Percentiles rank a stretch among this genome's conserved stretches.
These are phyloP conservation scores for Ornithorhynchus anatinus DNA, from an alignment of 2,113 vertebrate genomes.

Conservation along the genomic window DNA sequence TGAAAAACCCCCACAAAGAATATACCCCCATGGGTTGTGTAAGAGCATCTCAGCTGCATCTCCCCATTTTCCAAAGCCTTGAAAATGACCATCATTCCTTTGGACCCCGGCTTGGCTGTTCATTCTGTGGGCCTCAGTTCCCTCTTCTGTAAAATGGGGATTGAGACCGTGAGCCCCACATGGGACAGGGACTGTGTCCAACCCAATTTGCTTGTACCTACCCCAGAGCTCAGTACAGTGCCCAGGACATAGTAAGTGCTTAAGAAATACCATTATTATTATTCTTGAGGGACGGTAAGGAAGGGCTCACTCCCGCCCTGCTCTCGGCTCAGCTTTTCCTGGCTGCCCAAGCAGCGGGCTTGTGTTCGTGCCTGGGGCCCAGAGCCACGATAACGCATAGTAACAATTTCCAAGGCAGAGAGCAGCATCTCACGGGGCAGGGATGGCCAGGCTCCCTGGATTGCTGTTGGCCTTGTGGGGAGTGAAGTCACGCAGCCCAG, in stretches of 20 bases:
- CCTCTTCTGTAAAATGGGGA: too few species aligned
- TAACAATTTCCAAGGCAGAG: conserved; percentile 40
- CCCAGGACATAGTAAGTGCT: too few species aligned
- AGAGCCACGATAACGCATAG: conserved; percentile 37
- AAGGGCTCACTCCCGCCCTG: not conserved
- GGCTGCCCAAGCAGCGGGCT: conserved; percentile 4
- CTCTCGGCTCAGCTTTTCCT: conserved; percentile 9
- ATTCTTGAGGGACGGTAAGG: not conserved
- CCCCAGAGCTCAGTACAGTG: too few species aligned
- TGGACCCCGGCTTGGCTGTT: not conserved
- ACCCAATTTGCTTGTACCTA: too few species aligned
- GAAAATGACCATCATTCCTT: not conserved
- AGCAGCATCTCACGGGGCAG: conserved; percentile 12
- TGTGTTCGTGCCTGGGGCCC: conserved; percentile 18
- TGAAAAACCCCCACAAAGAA: too few species aligned
- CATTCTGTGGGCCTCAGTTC: too few species aligned
- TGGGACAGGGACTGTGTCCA: too few species aligned
- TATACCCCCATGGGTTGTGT: too few species aligned
- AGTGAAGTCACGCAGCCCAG: not conserved
- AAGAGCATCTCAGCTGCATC: too few species aligned
- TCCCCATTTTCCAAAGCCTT: not conserved
- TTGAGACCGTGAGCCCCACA: too few species aligned
- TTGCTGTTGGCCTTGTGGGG: conserved; percentile 30
- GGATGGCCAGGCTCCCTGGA: conserved; percentile 2
- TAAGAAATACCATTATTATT: too few species aligned